Conservation (phyloP, 2,888 invertebrate genomes). For the Dynastes hyllus region DNA sequence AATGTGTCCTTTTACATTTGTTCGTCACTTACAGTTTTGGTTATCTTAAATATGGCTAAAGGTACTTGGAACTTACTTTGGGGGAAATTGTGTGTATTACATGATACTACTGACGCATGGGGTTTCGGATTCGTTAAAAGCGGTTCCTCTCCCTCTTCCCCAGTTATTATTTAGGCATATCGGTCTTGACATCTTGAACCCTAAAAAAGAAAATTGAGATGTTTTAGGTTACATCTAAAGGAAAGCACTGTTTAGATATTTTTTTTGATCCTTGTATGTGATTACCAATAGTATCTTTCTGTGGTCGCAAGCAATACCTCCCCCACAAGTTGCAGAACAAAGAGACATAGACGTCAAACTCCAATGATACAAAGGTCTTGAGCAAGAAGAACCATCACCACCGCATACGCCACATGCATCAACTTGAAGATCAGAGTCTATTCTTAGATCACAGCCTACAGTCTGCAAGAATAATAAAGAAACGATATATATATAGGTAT, state of each 20-base stretch:
- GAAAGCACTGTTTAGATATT: too few relatives aligned
- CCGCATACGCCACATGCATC: slow-evolving; percentile 95
- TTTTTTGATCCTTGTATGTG: too few relatives aligned
- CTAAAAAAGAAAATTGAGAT: slow-evolving; percentile 73
- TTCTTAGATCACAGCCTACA: slow-evolving; percentile 93
- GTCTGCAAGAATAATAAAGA: slow-evolving; percentile 76
- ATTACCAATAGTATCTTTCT: slow-evolving; percentile 64
- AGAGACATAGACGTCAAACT: slow-evolving; percentile 86
- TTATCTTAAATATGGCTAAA: too few relatives aligned
- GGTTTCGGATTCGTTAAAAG: slow-evolving; percentile 87
- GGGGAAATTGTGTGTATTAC: slow-evolving; percentile 92
- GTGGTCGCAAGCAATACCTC: slow-evolving; percentile 77
- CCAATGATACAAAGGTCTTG: slow-evolving; percentile 91
- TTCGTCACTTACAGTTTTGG: too few relatives aligned
- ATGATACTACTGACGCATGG: slow-evolving; percentile 84
- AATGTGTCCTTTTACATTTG: too few relatives aligned
- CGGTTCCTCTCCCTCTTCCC: slow-evolving; percentile 85
- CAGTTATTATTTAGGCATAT: slow-evolving; percentile 87
- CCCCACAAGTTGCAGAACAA: slow-evolving; percentile 95
- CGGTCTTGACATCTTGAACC: slow-evolving; percentile 90
- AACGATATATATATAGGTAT: background rate
- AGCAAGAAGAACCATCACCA: slow-evolving; percentile 91
- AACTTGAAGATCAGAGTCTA: slow-evolving; percentile 87
- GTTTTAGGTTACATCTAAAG: background rate
- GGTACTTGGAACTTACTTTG: slow-evolving; percentile 84